A percentile compares a stretch with the other conserved stretches of the same genome.
phyloP scores from a whole-genome alignment of 2,888 invertebrate genomes.

The Exocentrus adspersus region DNA sequence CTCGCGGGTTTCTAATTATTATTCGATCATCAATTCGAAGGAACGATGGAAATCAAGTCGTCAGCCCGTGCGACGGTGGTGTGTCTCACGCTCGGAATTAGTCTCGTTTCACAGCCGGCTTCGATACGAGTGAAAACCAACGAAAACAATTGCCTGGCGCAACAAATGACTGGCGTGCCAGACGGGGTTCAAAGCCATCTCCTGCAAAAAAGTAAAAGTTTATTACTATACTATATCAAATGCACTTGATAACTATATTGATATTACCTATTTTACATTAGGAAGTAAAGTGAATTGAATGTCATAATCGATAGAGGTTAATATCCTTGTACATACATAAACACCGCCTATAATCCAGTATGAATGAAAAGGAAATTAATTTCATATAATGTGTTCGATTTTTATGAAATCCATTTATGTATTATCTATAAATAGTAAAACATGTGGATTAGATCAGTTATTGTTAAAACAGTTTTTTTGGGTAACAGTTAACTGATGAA shows the following conservation, averaged over 20 bases:
- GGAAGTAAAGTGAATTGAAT: neutral
- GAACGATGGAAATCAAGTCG: neutral
- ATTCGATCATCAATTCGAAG: neutral
- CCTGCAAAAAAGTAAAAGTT: slow-evolving; percentile 43
- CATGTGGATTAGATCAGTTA: too few species aligned
- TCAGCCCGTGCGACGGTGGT: slow-evolving; percentile 29
- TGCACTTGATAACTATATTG: neutral
- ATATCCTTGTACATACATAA: neutral
- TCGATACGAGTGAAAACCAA: slow-evolving; percentile 37
- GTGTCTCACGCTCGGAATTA: slow-evolving; percentile 30
- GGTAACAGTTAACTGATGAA: too few species aligned
- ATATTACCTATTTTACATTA: neutral
- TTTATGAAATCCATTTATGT: too few species aligned
- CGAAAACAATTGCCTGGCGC: slow-evolving; percentile 30
- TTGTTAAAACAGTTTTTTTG: too few species aligned
- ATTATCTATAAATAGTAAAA: too few species aligned
- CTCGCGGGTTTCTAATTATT: slow-evolving; percentile 25
- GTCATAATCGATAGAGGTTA: neutral
- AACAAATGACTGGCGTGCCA: slow-evolving; percentile 25
- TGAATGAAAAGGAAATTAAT: too few species aligned
- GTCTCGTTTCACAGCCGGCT: slow-evolving; percentile 34
- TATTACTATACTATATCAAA: slow-evolving; percentile 17
- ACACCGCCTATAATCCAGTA: too few species aligned
- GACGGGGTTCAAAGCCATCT: slow-evolving; percentile 44
- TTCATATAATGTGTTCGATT: too few species aligned